Conservation (phyloP, 2,113 vertebrate genomes). For the Vulpes lagopus region DNA sequence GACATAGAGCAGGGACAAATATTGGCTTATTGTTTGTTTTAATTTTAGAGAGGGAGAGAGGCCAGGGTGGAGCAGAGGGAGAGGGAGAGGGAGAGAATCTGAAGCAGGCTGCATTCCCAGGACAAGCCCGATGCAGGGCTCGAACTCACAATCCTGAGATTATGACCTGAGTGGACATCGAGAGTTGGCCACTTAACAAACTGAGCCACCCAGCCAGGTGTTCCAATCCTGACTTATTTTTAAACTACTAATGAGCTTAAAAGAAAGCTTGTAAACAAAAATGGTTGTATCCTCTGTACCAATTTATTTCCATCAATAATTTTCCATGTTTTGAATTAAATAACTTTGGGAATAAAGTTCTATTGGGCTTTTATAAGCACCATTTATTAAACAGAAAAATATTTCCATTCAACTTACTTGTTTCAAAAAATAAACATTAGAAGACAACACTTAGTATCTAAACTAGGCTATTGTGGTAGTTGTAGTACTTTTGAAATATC, state of each 20-base stretch:
- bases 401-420: neutral
- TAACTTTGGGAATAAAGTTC: neutral
- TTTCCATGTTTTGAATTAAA: neutral
- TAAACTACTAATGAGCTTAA: neutral
- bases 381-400: neutral
- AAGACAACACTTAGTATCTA: neutral
- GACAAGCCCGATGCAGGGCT: no score
- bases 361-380: neutral
- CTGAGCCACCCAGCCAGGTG: no score
- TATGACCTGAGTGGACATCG: no score
- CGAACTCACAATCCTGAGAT: no score
- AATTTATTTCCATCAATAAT: neutral
- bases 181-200: no score
- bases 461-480: neutral
- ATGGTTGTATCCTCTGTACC: neutral
- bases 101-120: no score
- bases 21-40: neutral
- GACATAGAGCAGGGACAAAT: neutral
- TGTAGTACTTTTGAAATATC: neutral
- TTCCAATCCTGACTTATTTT: neutral
- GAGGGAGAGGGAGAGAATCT: no score
- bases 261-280: neutral
- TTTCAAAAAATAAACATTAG: neutral
- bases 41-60: no score
- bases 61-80: no score